A percentile compares a stretch with the other conserved stretches of the same genome.
phyloP scores from a whole-genome alignment of 2,797 vertebrate species.

The Mus caroli region DNA sequence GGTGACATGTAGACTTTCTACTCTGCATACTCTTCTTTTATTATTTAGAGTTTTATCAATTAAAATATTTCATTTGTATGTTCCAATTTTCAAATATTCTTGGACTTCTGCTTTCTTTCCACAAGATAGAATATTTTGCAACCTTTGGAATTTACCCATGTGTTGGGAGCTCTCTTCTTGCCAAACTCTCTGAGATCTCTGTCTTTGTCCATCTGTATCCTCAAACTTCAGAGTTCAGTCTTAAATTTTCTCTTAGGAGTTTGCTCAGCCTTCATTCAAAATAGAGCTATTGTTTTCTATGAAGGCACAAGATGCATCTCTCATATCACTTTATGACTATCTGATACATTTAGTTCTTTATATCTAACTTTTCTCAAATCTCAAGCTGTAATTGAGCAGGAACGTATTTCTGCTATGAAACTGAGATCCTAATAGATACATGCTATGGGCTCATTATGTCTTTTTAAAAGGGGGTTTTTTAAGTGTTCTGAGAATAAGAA shows the following conservation, averaged over 20 bases:
- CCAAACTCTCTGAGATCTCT: neutral
- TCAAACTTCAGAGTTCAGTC: neutral
- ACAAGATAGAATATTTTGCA: neutral
- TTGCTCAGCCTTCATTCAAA: neutral
- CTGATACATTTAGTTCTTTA: neutral
- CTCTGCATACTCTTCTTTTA: neutral
- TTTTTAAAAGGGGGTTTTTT: neutral
- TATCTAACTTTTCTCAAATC: conserved; percentile 1
- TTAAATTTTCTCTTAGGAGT: neutral
- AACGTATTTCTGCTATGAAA: neutral
- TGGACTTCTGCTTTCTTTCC: neutral
- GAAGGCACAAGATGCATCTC: neutral
- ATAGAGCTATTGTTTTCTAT: neutral
- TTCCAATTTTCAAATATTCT: neutral
- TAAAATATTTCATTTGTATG: neutral
- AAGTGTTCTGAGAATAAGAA: neutral
- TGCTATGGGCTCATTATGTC: too few species aligned
- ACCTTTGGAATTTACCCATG: neutral
- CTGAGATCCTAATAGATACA: too few species aligned
- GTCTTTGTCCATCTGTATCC: neutral
- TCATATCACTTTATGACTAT: neutral
- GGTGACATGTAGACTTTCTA: neutral
- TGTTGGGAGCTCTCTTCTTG: neutral
- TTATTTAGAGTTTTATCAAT: neutral
- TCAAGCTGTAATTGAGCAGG: neutral